Base-by-base conservation (phyloP, 2,797 vertebrate genomes). In the Phataginus tetradactyla region DNA sequence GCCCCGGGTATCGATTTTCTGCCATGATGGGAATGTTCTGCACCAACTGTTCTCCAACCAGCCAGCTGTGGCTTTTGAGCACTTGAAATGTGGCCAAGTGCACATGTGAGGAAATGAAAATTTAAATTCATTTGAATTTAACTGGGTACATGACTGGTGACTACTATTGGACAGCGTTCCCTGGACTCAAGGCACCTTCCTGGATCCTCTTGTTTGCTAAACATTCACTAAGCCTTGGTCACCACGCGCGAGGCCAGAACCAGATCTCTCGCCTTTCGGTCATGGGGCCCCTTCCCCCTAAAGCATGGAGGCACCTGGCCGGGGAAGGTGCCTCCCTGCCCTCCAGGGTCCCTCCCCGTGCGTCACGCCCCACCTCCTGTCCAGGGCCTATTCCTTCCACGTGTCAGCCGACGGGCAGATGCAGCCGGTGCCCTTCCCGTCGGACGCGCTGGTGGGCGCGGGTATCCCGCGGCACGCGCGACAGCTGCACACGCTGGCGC, bases 331-430 rank as follows among this genome's bases (percentile, higher is more conserved):
- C n/a, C 20, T 17, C 37, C 39, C 51, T 9, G 20, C 74, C 74
- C 51, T 34, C 49, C 63, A 9, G 7, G 45, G 37, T 27, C 57
- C 25, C 69, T 18, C 32, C 98, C 98, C 0, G 14, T 97, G 98
- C 1, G 97, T 98, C 97, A 98, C 98, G 5, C 98, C 98, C 71
- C 51, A 21, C 39, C 57, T 49, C 39, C 39, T 6, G 42, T 17
- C 10, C 95, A 98, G 98, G n/a, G 98, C 98, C 69, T 99, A 99
- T 94, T 99, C 99, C n/a, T 99, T 99, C 97, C 98, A 99, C n/a
- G 98, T 99, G 77, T 98, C 98, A 2, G 98, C 98, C 0, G 98
- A 99, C 0, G 98, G 98, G 37, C 98, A 99, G 97, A 98, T 99
- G 98, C 98, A 99, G 94, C 98, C 98, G 0, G 98, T 99, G 59